Conservation (phyloP, 2,797 vertebrate genomes). For the Cuniculus paca region DNA sequence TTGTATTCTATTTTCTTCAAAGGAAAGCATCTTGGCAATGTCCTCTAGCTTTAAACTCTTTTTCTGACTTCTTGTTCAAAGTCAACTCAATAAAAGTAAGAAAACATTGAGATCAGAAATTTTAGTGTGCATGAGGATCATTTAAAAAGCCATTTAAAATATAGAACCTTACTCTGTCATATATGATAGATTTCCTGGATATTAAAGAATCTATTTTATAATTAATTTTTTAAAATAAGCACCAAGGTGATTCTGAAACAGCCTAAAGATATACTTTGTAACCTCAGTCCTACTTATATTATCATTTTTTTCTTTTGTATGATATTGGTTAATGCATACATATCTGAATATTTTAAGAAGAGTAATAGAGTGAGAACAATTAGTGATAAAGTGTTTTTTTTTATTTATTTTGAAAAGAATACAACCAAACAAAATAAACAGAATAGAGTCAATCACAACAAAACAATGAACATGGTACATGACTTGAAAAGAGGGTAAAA, state of each 20-base stretch:
- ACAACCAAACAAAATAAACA: too few relatives aligned
- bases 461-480: too few relatives aligned
- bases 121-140: not conserved
- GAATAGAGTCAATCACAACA: too few relatives aligned
- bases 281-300: not conserved
- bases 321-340: not conserved
- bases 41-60: not conserved
- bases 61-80: constrained; percentile 32
- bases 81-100: not conserved
- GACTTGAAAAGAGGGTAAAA: too few relatives aligned
- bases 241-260: constrained; percentile 52
- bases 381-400: not conserved
- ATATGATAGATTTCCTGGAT: not conserved
- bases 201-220: not conserved
- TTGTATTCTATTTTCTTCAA: not conserved
- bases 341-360: constrained; percentile 40
- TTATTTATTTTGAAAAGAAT: too few relatives aligned
- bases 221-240: constrained; percentile 8
- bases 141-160: not conserved
- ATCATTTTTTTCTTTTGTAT: not conserved
- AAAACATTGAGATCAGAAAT: not conserved
- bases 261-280: not conserved
- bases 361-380: not conserved
- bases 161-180: not conserved
- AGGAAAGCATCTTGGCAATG: not conserved